Evolutionary conservation across 2,113 vertebrate genomes (phyloP), one percentile per base, ranked within the genome.

Genomic region (Charadrius vociferus): DNA sequence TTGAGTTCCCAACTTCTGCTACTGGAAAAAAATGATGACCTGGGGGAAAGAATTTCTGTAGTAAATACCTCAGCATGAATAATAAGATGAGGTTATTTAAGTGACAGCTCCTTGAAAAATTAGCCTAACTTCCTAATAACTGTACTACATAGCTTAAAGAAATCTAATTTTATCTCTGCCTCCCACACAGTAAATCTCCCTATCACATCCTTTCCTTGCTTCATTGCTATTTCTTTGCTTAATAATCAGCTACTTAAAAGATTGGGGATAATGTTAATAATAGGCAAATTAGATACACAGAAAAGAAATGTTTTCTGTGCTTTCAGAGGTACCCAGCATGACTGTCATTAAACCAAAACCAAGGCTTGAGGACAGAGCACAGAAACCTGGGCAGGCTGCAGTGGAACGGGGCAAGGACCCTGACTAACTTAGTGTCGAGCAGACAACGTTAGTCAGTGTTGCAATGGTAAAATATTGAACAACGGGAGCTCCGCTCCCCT

Each of bases 81-180:
- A 97, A 97, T 94, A 96, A 95, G 91, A 96, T 81, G 65, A 95
- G 65, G 94, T 74, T 95, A 89, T 95, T 96, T 94, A 93, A 95
- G 74, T 6, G 34, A 91, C 88, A 95, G 95, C 71, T 93, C 50
- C 89, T 91, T 97, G 94, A 97, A 97, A 95, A 97, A 94, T 96
- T 96, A 96, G 78, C 93, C 79, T 90, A 92, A 93, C 68, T 92
- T 97, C 89, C 81, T 97, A 96, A 96, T 95, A 97, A 95, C 94
- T 94, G 87, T 92, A 93, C 91, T 81, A 93, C 75, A 93, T 62
- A 95, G 86, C 94, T 95, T 93, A 96, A 97, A 97, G 95, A 96
- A 97, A 97, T 96, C 95, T 96, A 97, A 97, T 97, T 97, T 97
- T 97, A 97, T 95, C 96, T 96, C 89, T 94, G 93, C 87, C 85